Base-by-base conservation (phyloP, 1,140 invertebrate genomes). In the Aphaenogaster floridana region DNA sequence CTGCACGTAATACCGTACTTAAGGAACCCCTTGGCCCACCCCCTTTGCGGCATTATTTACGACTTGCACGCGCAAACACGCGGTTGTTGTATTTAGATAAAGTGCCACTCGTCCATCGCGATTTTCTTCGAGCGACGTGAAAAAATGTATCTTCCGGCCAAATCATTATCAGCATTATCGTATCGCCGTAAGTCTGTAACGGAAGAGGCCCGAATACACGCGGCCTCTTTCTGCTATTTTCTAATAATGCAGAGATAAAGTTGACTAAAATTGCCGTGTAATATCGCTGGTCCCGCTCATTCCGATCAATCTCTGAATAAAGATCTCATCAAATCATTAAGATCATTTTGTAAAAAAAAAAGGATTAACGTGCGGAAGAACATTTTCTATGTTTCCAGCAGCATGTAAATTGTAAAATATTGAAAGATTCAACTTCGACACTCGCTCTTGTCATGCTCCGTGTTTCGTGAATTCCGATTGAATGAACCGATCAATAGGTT, bases 391-490 rank as follows among this genome's bases (percentile, higher is more conserved):
- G 50, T 81, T 11, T 34, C 15, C 21, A 21, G 17, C 1, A 28
- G 52, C 28, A 13, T 50, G 39, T 63, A 59, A 52, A 52, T 28
- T 28, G 8, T 72, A 36, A 69, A 69, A 83, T 83, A 36, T 78
- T n/a, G 59, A 71, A 15, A 88, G 28, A 76, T n/a, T 84, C 76
- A 17, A 50, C 17, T 54, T 63, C 15, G 61, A 28, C 17, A 9
- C 54, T 81, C 3, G 21, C 6, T 28, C 59, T 39, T 64, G 42
- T 72, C 36, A 54, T 57, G 69, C 48, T 57, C 71, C 50, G 39
- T 69, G 61, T 83, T 86, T 86, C 77, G 52, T 90, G 61, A 86
- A 91, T 90, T 90, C 81, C 64, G 81, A 90, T 90, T 61, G 68
- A 81, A 76, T 52, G 45, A 63, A 61, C 66, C 63, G 88, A 89